Percentiles rank a stretch among this genome's conserved stretches.
These are phyloP conservation scores for Varanus salvator DNA, from an alignment of 2,113 vertebrate species.

Conservation along the genomic window DNA sequence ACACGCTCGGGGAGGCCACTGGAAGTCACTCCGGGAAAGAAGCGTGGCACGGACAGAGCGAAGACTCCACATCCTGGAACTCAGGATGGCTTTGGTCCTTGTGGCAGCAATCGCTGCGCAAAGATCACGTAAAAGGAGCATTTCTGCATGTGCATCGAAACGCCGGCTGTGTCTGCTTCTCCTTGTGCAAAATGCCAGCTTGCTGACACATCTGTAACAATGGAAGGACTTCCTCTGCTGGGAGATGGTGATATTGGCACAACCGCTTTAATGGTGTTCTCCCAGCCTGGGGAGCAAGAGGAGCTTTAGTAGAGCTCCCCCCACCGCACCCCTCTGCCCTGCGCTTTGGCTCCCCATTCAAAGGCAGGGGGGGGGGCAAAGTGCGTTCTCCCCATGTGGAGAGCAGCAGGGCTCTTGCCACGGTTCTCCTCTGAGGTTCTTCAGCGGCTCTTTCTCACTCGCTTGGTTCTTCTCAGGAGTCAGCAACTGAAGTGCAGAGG, in stretches of 20 bases:
- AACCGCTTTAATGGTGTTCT: neutral
- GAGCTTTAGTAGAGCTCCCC: neutral
- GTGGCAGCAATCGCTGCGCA: conserved; percentile 14
- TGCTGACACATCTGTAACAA: neutral
- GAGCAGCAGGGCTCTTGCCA: neutral
- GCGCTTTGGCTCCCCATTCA: neutral
- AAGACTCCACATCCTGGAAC: neutral
- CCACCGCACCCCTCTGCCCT: too few relatives aligned
- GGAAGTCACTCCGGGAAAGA: neutral
- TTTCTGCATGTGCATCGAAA: conserved; percentile 12
- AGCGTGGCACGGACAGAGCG: neutral
- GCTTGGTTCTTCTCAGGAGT: neutral
- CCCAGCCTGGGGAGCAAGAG: neutral
- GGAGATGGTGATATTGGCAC: neutral
- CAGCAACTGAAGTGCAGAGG: neutral
- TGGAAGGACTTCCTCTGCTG: neutral
- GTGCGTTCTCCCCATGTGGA: neutral
- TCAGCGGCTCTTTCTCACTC: neutral
- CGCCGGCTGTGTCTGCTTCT: conserved; percentile 3
- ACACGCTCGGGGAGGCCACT: neutral
- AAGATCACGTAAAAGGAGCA: conserved; percentile 27
- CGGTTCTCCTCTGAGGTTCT: neutral
- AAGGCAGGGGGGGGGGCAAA: neutral
- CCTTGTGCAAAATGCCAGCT: conserved; percentile 10
- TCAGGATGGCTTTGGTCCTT: conserved; percentile 1